Evolutionary conservation across 2,797 vertebrate genomes (phyloP).

Genomic region (Tinamus major): DNA sequence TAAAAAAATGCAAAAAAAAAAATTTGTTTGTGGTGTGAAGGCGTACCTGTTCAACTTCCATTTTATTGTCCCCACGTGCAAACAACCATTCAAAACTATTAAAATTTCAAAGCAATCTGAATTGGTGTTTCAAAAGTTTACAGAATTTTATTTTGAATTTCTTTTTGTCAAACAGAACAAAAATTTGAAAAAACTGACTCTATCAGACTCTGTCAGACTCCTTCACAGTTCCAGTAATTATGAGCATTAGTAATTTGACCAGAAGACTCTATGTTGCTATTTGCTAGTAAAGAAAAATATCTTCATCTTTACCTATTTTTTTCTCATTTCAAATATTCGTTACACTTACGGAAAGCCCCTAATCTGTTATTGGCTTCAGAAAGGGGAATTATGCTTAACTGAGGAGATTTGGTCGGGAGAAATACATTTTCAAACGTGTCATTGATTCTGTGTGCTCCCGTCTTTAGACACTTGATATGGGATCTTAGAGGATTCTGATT

Average conservation of each 20-base stretch:
- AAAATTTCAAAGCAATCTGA: constrained; percentile 13
- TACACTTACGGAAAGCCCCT: background rate
- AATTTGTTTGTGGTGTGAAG: constrained; percentile 16
- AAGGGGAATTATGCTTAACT: background rate
- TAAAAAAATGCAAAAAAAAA: constrained; percentile 17
- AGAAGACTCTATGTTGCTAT: background rate
- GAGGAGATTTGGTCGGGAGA: background rate
- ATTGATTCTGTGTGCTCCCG: background rate
- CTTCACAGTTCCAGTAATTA: background rate
- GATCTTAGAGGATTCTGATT: background rate
- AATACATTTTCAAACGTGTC: background rate
- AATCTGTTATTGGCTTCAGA: background rate
- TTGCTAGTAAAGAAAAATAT: constrained; percentile 3
- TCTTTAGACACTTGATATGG: background rate
- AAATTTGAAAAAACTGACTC: background rate
- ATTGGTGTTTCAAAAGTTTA: background rate
- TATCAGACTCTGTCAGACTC: background rate
- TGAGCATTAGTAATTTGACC: background rate
- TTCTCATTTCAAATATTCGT: constrained; percentile 26
- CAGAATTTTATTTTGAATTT: background rate
- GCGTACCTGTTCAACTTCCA: constrained; percentile 10
- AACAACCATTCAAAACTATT: constrained; percentile 9
- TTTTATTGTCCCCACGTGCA: background rate
- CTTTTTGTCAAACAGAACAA: background rate
- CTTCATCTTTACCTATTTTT: background rate